Evolutionary conservation across 2,888 invertebrate genomes (phyloP), one percentile per base, ranked within the genome.

Genomic region (Idaea aversata): DNA sequence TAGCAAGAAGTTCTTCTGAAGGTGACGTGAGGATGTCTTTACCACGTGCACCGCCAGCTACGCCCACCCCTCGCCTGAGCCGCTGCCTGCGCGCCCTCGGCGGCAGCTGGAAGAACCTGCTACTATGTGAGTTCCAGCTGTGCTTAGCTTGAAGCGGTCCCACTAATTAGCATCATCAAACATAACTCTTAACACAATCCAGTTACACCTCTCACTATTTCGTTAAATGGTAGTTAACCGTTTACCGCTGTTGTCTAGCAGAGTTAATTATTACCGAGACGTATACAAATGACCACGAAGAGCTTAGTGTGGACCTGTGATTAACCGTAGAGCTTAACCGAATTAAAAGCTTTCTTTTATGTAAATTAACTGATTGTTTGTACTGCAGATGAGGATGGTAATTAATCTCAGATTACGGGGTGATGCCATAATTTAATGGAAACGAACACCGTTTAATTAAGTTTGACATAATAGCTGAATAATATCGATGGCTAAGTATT

Each of bases 61-160:
- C 90, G 57, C 93, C 93, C 67, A 78, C 88, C 5, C 92, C 94
- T 62, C 91, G 94, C 36, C 86, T 94, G 74, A 95, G 95, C 86
- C 95, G 95, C 85, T 96, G 96, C 85, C 95, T 96, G 73, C 95
- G 95, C 77, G 96, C 95, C 70, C 94, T 96, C 77, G 96, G 96
- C 82, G 96, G 96, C 74, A 96, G 96, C 90, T 96, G 96, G 96
- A 96, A 95, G 90, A 96, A 96, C 90, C 94, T 96, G 73, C 93
- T 96, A 82, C 94, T 95, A 93, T 94, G 96, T 96, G 95, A 96
- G 96, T 95, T 80, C 69, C 68, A 70, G 80, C 74, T 80, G 83
- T 76, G 84, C 77, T 82, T 77, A 79, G 80, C 81, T 83, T 80
- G 67, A 59, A 5, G 34, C 59, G 59, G 59, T 63, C 61, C 61